Evolutionary conservation across 2,888 invertebrate species (phyloP), one percentile per base, ranked within the genome.

Genomic region (Nomada hirtipes): DNA sequence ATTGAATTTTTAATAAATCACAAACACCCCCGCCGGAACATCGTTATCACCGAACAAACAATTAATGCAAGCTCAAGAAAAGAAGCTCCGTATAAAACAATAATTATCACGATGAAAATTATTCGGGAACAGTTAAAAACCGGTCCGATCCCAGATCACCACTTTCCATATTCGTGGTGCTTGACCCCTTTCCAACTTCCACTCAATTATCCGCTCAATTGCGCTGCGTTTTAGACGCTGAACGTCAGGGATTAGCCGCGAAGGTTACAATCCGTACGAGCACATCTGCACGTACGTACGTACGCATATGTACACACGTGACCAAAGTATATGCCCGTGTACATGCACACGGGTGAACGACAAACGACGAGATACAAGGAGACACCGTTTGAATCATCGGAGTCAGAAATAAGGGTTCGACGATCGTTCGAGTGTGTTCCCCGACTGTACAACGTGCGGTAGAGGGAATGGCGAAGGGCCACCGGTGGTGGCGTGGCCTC

Each of bases 331-430:
- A 36, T 36, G 36, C 36, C 1, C 36, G 36, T 36, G 36, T 36
- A 36, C 36, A 36, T 29, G 29, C 7, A 7, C 29, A 29, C 10
- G 44, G 44, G 18, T 13, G 26, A 11, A 44, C 26, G 20, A 23
- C 50, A 23, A 63, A 50, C 50, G n/a, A 75, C 20, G 18, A 11
- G 69, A 47, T 60, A 36, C 1, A 13, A 79, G 68, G 36, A 36
- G 36, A 36, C 47, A 26, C 18, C 18, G 2, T 23, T 70, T 47
- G 69, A 76, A 67, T 65, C 63, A 64, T 74, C 64, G 20, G 63
- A 65, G 79, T 29, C 68, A 57, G 61, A 79, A 75, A 79, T 74
- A 87, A 78, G 83, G 82, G 79, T 85, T 87, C 85, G 85, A 83
- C 69, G 82, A 87, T 85, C 83, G 83, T 83, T 84, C 70, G 81